Conservation (phyloP, 2,888 invertebrate genomes). For the Lutraria lutraria region DNA sequence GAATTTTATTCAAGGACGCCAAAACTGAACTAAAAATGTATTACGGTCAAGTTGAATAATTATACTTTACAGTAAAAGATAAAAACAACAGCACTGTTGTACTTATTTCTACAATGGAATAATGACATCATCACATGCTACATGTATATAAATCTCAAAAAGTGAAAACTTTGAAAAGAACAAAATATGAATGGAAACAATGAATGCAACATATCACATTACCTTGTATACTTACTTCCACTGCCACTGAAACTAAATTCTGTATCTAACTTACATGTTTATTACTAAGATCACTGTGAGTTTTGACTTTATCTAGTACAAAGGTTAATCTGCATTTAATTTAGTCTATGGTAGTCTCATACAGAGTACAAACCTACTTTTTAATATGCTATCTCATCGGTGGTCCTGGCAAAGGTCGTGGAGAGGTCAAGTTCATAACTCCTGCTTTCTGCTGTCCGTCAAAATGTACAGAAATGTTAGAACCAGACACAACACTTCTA, state of each 20-base stretch:
- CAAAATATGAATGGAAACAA: neutral
- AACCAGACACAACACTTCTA: conserved; percentile 43
- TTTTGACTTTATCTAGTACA: neutral
- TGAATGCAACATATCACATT: neutral
- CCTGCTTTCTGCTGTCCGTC: neutral
- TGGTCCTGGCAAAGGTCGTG: conserved; percentile 57
- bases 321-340: neutral
- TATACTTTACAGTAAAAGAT: too few relatives aligned
- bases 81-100: too few relatives aligned
- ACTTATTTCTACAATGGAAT: too few relatives aligned
- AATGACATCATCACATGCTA: too few relatives aligned
- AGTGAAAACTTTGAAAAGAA: too few relatives aligned
- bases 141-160: too few relatives aligned
- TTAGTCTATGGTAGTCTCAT: too few relatives aligned
- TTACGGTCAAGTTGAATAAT: too few relatives aligned
- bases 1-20: too few relatives aligned
- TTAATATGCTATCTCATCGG: conserved; percentile 51
- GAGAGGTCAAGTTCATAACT: conserved; percentile 34
- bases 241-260: neutral
- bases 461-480: conserved; percentile 34
- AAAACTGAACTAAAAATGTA: too few relatives aligned
- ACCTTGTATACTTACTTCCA: neutral
- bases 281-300: too few relatives aligned
- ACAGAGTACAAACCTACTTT: neutral
- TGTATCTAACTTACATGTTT: neutral